Percentiles rank a stretch among this genome's conserved stretches.
These are phyloP conservation scores for Pseudomyrmex cubaensis DNA, from an alignment of 1,140 invertebrate genomes.

Conservation along the genomic window DNA sequence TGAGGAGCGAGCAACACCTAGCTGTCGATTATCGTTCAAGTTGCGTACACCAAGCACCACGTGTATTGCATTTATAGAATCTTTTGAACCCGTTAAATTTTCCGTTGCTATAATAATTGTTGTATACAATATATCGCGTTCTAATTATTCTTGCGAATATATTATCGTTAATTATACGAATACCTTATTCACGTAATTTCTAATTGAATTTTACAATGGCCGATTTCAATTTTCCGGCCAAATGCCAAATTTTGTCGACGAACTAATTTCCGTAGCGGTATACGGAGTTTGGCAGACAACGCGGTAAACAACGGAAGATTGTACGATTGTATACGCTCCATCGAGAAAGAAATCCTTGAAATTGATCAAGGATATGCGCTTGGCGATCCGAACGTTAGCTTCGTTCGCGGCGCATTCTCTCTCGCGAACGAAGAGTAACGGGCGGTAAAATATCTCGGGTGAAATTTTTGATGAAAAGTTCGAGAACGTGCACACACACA, in stretches of 20 bases:
- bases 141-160: neutral
- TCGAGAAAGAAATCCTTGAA: neutral
- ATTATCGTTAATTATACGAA: neutral
- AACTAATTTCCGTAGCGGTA: neutral
- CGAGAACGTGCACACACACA: neutral
- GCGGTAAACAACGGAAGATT: slow-evolving; percentile 29
- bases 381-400: no score
- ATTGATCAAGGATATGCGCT: no score
- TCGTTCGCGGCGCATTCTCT: no score
- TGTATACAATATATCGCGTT: neutral
- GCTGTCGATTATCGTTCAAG: neutral
- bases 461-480: slow-evolving; percentile 14
- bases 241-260: neutral
- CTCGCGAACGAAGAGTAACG: neutral
- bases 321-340: no score
- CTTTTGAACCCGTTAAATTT: neutral
- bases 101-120: neutral
- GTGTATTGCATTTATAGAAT: neutral
- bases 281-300: slow-evolving; percentile 8
- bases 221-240: no score
- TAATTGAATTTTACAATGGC: neutral
- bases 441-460: neutral
- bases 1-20: neutral
- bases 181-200: neutral
- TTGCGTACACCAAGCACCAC: neutral